Percentiles rank a stretch among this genome's conserved stretches.
Conservation (phyloP, 2,888 invertebrate genomes). For the Notodonta ziczac region DNA sequence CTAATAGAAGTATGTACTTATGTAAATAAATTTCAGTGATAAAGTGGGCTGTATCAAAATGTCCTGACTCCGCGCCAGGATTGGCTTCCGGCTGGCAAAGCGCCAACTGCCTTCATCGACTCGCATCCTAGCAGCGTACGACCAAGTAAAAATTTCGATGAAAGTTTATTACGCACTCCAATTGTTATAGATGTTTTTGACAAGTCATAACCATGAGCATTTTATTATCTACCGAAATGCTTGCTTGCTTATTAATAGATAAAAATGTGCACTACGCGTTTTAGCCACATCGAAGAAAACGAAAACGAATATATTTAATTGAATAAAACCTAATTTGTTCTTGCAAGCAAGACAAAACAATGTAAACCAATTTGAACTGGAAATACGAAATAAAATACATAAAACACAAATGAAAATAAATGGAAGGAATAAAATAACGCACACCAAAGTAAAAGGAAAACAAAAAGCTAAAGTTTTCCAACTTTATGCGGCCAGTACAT, state of each 20-base stretch:
- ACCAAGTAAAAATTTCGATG: slow-evolving; percentile 49
- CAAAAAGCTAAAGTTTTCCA: background rate
- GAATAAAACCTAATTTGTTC: no score
- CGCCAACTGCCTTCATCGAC: slow-evolving; percentile 63
- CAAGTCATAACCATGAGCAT: slow-evolving; percentile 1
- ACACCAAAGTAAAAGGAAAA: background rate
- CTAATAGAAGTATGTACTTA: slow-evolving; percentile 32
- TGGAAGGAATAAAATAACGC: no score
- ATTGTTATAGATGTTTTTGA: slow-evolving; percentile 17
- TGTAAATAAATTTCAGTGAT: slow-evolving; percentile 44
- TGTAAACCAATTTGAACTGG: no score
- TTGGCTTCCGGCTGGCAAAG: slow-evolving; percentile 68
- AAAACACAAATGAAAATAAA: no score
- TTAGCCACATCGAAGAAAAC: no score
- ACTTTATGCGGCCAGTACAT: background rate
- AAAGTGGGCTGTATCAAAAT: slow-evolving; percentile 66
- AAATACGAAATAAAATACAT: no score
- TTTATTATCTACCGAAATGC: background rate
- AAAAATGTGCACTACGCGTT: no score
- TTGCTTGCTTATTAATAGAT: no score
- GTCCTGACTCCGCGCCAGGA: slow-evolving; percentile 70
- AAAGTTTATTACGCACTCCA: slow-evolving; percentile 44
- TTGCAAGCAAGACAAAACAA: no score
- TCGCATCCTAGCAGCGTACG: slow-evolving; percentile 45
- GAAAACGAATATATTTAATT: no score